phyloP scores from a whole-genome alignment of 2,797 vertebrate genomes.

The Brachyrhaphis roseni region DNA sequence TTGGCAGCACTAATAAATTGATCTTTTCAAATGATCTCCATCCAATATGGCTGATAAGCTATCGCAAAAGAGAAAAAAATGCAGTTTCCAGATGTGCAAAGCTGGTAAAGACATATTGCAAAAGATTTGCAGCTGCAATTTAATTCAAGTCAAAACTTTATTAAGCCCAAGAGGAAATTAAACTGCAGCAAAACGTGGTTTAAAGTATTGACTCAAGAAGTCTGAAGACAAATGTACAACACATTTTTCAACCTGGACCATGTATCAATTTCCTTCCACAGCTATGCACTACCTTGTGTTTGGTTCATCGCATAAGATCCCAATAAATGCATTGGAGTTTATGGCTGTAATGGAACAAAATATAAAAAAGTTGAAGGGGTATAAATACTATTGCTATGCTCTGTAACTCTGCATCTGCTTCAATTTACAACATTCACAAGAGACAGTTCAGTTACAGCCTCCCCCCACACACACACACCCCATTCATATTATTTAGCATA shows the following conservation, averaged over 20 bases:
- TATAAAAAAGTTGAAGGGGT: conserved; percentile 2
- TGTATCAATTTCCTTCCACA: background rate
- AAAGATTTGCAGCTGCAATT: background rate
- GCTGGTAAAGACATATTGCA: background rate
- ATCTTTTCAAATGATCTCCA: background rate
- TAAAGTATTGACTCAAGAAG: conserved; percentile 3
- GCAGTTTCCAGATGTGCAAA: background rate
- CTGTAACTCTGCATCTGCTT: conserved; percentile 46
- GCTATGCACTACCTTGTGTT: conserved; percentile 1
- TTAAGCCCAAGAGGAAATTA: background rate
- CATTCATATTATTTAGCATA: conserved; percentile 17
- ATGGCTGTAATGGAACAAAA: background rate
- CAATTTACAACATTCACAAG: conserved; percentile 45
- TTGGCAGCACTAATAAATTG: background rate
- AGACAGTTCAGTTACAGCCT: conserved; percentile 44
- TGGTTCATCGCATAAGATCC: background rate
- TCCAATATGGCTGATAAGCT: background rate
- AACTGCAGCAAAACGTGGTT: background rate
- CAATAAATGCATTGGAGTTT: background rate
- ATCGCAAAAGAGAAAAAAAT: background rate
- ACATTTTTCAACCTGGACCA: background rate
- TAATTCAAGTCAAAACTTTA: conserved; percentile 5
- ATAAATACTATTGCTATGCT: background rate
- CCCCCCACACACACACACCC: background rate
- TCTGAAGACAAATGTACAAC: background rate